Percentiles rank a stretch among this genome's conserved stretches.
Conservation (phyloP, 2,888 invertebrate genomes). For the Agrilus cyanescens region DNA sequence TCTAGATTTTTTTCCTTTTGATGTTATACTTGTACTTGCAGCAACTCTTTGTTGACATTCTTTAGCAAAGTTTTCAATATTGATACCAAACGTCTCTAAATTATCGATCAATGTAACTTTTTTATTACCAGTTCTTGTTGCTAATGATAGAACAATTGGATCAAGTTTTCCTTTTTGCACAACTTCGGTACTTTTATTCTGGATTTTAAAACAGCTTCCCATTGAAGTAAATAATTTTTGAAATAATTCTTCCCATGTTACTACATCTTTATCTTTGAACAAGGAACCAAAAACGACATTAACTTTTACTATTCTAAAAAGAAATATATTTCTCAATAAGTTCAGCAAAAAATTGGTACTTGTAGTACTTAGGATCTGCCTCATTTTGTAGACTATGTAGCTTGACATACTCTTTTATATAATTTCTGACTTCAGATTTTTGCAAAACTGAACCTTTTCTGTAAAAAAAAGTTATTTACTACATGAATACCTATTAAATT, state of each 20-base stretch:
- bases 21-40: constrained; percentile 65
- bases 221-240: constrained; percentile 53
- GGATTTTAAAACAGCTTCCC: constrained; percentile 58
- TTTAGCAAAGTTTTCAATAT: constrained; percentile 63
- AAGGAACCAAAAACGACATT: constrained; percentile 37
- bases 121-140: constrained; percentile 74
- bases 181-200: constrained; percentile 39
- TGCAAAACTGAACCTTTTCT: constrained; percentile 28
- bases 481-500: too few relatives aligned
- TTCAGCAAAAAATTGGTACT: constrained; percentile 2
- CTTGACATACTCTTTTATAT: constrained; percentile 61
- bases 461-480: constrained; percentile 14
- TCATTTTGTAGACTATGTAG: constrained; percentile 44
- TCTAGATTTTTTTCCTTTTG: constrained; percentile 58
- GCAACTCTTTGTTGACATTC: constrained; percentile 77
- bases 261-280: constrained; percentile 33
- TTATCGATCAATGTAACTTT: constrained; percentile 88
- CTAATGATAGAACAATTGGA: constrained; percentile 65
- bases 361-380: constrained; percentile 22
- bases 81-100: constrained; percentile 77
- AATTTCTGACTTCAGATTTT: constrained; percentile 49
- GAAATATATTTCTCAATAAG: constrained; percentile 8
- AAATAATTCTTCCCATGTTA: constrained; percentile 64
- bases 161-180: constrained; percentile 58
- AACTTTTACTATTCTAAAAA: constrained; percentile 42